Evolutionary conservation across 2,797 vertebrate species (phyloP), one percentile per base, ranked within the genome.

Genomic region (Amniataba percoides): DNA sequence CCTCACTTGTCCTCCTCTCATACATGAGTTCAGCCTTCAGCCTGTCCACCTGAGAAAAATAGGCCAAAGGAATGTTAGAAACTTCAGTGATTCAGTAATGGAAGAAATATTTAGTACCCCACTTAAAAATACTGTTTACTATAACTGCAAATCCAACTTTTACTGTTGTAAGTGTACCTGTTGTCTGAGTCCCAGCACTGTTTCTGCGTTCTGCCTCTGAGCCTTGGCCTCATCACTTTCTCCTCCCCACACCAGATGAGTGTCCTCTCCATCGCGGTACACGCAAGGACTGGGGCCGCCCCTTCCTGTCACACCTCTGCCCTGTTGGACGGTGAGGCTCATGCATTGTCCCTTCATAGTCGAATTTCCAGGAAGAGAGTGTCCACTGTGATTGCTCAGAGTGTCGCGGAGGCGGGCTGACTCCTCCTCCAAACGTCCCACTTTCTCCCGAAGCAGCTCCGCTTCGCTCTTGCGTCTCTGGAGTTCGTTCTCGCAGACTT

Each of bases 401-500:
- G 89, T 53, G 21, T 94, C 96, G 14, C 96, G 94, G 42, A 98
- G 95, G 45, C 95, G 95, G 0, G 77, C 81, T 0, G 95, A 95
- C 91, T 99, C 98, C 1, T 95, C 95, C 82, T 99, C 97, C 43
- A 99, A 68, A 15, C 96, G 96, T 9, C 94, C 92, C 0, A 97
- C 90, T 82, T 99, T 99, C 85, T 99, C 96, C 0, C 98, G 95
- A 61, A 99, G 96, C 66, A 97, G 95, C 85, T 98, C 97, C 0
- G 97, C 97, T 86, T 99, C 98, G 0, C 97, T 98, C 89, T 97
- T 97, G 81, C 97, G 96, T 13, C 97, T 95, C 92, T 98, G 97
- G 49, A 99, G 95, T 92, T 99, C 98, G 0, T 98, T 98, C 86
- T 97, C 97, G 0, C 98, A 99, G 63, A 98, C 97, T 80, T 99